Percentiles rank a stretch among this genome's conserved stretches.
phyloP scores from a whole-genome alignment of 2,113 vertebrate species.

The Talpa occidentalis region DNA sequence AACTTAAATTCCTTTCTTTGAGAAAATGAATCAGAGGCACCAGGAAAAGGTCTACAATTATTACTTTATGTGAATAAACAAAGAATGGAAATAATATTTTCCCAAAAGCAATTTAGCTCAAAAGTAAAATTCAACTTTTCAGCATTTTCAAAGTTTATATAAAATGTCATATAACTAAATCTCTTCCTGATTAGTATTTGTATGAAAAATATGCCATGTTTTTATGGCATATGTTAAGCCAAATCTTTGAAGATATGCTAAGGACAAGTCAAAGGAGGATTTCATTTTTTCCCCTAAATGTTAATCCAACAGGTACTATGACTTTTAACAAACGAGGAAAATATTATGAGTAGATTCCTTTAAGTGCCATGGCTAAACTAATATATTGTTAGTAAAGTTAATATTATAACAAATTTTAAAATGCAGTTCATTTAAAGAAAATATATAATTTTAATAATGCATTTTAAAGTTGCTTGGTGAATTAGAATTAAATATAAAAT shows the following conservation, averaged over 20 bases:
- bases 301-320: not conserved
- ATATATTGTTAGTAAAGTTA: not conserved
- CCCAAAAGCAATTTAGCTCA: not conserved
- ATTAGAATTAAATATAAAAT: not conserved
- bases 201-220: not conserved
- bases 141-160: not conserved
- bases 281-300: not conserved
- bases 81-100: not conserved
- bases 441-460: not conserved
- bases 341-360: not conserved
- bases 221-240: not conserved
- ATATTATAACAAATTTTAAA: not conserved
- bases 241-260: not conserved
- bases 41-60: not conserved
- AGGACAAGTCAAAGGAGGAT: not conserved
- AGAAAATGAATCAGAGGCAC: slow-evolving; percentile 11
- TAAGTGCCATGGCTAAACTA: not conserved
- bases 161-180: not conserved
- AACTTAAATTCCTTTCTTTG: slow-evolving; percentile 48
- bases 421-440: not conserved
- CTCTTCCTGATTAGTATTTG: not conserved
- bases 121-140: slow-evolving; percentile 33
- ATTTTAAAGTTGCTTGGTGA: not conserved
- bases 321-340: not conserved
- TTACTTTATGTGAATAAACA: slow-evolving; percentile 42